Percentiles rank a stretch among this genome's conserved stretches.
phyloP scores from a whole-genome alignment of 2,797 vertebrate species.

The Hoplostethus mediterraneus region DNA sequence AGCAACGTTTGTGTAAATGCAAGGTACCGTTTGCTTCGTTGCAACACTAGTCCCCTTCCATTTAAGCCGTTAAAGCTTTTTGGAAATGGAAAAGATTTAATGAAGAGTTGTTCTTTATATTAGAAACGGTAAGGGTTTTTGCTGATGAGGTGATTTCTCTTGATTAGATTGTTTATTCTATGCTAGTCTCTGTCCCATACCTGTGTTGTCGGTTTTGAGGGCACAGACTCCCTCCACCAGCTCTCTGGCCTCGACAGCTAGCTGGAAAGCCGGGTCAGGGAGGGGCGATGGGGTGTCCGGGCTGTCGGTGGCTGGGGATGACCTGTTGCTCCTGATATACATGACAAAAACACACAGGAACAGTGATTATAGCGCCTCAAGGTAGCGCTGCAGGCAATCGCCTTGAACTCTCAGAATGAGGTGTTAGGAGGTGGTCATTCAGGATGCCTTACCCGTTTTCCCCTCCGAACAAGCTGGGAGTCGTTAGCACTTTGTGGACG shows the following conservation, averaged over 20 bases:
- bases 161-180: not conserved
- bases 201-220: slow-evolving; percentile 61
- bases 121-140: too few species aligned
- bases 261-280: slow-evolving; percentile 83
- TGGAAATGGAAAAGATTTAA: too few species aligned
- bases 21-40: too few species aligned
- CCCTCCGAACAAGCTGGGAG: slow-evolving; percentile 74
- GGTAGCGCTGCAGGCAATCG: not conserved
- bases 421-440: not conserved
- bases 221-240: slow-evolving; percentile 80
- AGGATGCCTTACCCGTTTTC: slow-evolving; percentile 83
- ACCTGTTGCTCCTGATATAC: slow-evolving; percentile 64
- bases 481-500: slow-evolving; percentile 89
- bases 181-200: slow-evolving; percentile 21
- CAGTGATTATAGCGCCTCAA: not conserved
- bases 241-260: slow-evolving; percentile 88
- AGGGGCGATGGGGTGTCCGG: slow-evolving; percentile 70
- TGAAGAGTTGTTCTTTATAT: too few species aligned
- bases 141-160: too few species aligned
- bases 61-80: too few species aligned
- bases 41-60: too few species aligned
- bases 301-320: slow-evolving; percentile 60
- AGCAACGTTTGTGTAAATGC: too few species aligned
- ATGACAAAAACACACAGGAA: slow-evolving; percentile 5
- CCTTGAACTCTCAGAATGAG: not conserved